Evolutionary conservation across 2,797 vertebrate species (phyloP), one percentile per base, ranked within the genome.

Genomic region (Glyptemys insculpta): DNA sequence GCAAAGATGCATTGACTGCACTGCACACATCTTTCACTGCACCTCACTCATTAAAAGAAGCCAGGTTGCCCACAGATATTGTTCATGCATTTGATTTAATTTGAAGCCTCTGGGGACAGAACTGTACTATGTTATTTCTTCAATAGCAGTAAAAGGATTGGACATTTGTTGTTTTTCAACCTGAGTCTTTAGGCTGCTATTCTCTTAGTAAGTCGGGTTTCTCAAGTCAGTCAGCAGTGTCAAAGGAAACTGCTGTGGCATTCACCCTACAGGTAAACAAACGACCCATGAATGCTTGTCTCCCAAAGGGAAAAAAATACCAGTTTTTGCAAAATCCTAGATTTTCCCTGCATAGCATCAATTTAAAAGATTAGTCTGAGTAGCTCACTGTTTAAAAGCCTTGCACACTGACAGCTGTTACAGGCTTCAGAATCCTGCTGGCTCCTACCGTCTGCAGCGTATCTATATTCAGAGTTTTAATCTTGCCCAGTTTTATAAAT

Each of bases 331-430:
- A 19, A 86, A 90, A 62, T 3, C 0, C 44, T 11, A 34, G 68
- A 2, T 25, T 16, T 19, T 68, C 7, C 15, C 5, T 49, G 7
- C 29, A 21, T 21, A 23, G 12, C 50, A 23, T 9, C 1, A 0
- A 7, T 93, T 50, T 54, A 23, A 50, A 53, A n/a, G 62, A 3
- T 29, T 10, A 31, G 4, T 9, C 21, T 31, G 34, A 81, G 80
- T 44, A 8, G 41, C 49, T 57, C 34, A 18, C 31, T 0, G 0
- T 76, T 76, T 44, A 74, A 19, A n/a, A 29, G 81, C 5, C 54
- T 29, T 19, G 6, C 52, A 52, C 1, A 4, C 57, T 21, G 52
- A 12, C 85, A 90, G 80, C 44, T 81, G 62, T 2, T 81, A 18
- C 2, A 0, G 80, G 19, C 27, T 0, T 11, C 4, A 34, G 91